These are phyloP conservation scores for Bolborhynchus lineola DNA, from an alignment of 2,113 vertebrate genomes.

Conservation along the genomic window DNA sequence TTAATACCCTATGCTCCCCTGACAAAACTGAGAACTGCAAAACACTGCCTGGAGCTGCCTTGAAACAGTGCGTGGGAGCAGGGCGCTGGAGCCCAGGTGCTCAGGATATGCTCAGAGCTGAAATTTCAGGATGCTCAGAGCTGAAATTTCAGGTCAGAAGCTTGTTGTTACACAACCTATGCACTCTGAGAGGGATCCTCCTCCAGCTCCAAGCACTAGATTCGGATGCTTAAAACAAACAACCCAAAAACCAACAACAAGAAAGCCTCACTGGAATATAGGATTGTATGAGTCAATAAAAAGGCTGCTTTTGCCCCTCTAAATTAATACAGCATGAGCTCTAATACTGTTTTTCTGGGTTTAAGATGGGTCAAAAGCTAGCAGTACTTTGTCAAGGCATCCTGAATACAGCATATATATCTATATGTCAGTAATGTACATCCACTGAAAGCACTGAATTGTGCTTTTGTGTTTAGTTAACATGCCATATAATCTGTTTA, in stretches of 20 bases:
- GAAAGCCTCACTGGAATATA: background rate
- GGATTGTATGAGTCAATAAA: background rate
- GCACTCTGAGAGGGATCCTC: background rate
- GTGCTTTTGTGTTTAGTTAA: background rate
- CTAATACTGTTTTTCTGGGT: background rate
- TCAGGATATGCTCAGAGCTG: background rate
- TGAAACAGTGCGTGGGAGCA: background rate
- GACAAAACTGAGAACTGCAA: background rate
- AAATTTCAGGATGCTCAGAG: background rate
- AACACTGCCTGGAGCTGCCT: background rate
- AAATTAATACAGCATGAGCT: background rate
- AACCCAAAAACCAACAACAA: background rate
- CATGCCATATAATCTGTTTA: background rate
- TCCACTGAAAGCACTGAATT: background rate
- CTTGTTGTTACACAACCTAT: background rate
- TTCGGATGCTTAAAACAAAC: background rate
- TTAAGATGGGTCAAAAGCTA: background rate
- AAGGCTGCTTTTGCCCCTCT: background rate
- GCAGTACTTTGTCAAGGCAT: background rate
- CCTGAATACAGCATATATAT: background rate
- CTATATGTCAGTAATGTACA: background rate
- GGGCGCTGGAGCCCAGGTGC: background rate
- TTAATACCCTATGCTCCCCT: constrained; percentile 4
- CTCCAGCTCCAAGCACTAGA: background rate
- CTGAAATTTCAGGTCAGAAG: constrained; percentile 25